A percentile compares a stretch with the other conserved stretches of the same genome.
phyloP scores from a whole-genome alignment of 1,140 invertebrate species.

The Listronotus oregonensis region DNA sequence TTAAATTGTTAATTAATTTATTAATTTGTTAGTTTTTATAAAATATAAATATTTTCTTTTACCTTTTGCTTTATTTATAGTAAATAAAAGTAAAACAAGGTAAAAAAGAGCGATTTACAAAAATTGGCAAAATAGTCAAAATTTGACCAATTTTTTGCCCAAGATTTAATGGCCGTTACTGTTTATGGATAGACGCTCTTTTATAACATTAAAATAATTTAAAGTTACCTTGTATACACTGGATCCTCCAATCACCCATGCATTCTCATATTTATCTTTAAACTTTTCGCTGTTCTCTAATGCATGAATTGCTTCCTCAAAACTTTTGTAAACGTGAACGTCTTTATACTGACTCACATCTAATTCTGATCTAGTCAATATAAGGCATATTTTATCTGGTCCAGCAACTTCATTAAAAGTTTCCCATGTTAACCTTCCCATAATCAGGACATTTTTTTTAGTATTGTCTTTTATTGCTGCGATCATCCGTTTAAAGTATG shows the following conservation, averaged over 20 bases:
- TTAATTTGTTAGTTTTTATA: too few species aligned
- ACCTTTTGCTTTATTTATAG: too few species aligned
- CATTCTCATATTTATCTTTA: conserved; percentile 69
- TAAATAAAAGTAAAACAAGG: too few species aligned
- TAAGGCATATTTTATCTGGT: conserved; percentile 83
- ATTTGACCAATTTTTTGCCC: too few species aligned
- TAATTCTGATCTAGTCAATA: conserved; percentile 69
- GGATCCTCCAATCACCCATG: conserved; percentile 87
- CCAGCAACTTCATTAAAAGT: conserved; percentile 85
- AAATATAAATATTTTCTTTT: too few species aligned
- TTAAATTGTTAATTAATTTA: too few species aligned
- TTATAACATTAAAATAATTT: too few species aligned
- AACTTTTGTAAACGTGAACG: conserved; percentile 65
- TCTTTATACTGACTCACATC: conserved; percentile 62
- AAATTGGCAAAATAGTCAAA: too few species aligned
- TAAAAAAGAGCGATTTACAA: too few species aligned
- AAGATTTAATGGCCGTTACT: too few species aligned
- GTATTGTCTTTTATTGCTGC: conserved; percentile 64
- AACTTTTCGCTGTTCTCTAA: conserved; percentile 59
- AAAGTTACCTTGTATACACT: conserved; percentile 73
- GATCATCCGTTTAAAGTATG: conserved; percentile 83
- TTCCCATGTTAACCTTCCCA: conserved; percentile 92
- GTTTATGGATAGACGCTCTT: too few species aligned
- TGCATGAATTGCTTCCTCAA: conserved; percentile 68
- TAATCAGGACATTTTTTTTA: conserved; percentile 85